Evolutionary conservation across 2,113 vertebrate genomes (phyloP).

Genomic region (Ammodytes dubius): DNA sequence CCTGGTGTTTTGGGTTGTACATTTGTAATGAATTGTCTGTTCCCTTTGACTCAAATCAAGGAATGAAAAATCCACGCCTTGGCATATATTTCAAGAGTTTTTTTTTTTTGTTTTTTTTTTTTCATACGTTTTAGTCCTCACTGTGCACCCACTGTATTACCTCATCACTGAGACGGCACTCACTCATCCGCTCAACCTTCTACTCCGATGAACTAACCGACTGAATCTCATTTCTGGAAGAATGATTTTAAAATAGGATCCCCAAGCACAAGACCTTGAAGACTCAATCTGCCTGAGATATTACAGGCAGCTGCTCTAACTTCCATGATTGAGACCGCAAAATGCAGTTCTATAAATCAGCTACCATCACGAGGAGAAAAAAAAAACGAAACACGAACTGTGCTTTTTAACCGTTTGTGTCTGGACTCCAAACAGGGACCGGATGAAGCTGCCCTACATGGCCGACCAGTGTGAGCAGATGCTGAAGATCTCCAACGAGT

Average conservation of each 20-base stretch:
- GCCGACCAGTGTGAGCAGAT: slow-evolving; percentile 95
- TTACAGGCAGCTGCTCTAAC: slow-evolving; percentile 1
- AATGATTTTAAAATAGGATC: slow-evolving; percentile 37
- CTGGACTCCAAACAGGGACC: slow-evolving; percentile 84
- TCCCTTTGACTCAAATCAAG: background rate
- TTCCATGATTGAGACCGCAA: background rate
- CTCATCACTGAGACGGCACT: slow-evolving; percentile 11
- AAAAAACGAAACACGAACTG: too few species aligned
- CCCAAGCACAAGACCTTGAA: slow-evolving; percentile 17
- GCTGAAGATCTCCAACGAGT: slow-evolving; percentile 94
- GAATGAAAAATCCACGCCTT: background rate
- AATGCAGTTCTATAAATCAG: slow-evolving; percentile 1
- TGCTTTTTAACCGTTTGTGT: background rate
- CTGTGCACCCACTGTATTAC: slow-evolving; percentile 4
- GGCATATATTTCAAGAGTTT: background rate
- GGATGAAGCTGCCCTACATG: slow-evolving; percentile 96
- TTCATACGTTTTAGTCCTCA: background rate
- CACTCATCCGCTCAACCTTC: slow-evolving; percentile 9
- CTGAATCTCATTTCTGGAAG: slow-evolving; percentile 13
- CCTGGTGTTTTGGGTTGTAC: background rate
- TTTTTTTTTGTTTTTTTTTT: background rate
- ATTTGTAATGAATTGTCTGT: background rate
- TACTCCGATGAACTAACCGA: slow-evolving; percentile 8
- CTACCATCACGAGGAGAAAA: background rate
- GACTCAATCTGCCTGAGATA: slow-evolving; percentile 1